Percentiles rank a stretch among this genome's conserved stretches.
Conservation (phyloP, 2,797 vertebrate genomes). For the Pelobates cultripes region DNA sequence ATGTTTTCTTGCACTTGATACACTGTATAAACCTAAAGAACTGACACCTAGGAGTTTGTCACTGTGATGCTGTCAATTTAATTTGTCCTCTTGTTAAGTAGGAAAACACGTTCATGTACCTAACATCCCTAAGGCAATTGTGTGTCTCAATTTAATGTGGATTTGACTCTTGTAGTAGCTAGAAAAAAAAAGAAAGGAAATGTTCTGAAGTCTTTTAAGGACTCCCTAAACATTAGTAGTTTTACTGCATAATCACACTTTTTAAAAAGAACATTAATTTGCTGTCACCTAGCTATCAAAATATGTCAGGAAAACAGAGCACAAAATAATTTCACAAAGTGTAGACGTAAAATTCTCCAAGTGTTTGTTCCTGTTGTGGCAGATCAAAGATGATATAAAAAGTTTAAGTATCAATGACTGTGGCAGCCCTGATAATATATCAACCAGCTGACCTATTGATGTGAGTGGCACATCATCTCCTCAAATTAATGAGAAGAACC, state of each 20-base stretch:
- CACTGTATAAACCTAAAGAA: background rate
- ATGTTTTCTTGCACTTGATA: background rate
- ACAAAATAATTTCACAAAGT: slow-evolving; percentile 39
- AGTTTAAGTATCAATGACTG: too few relatives aligned
- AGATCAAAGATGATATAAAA: slow-evolving; percentile 35
- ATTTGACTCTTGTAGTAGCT: slow-evolving; percentile 8
- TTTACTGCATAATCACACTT: slow-evolving; percentile 31
- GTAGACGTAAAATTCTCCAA: slow-evolving; percentile 13
- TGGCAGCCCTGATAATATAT: too few relatives aligned
- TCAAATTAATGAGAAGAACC: too few relatives aligned
- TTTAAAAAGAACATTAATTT: slow-evolving; percentile 51
- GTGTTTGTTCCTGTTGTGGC: slow-evolving; percentile 15
- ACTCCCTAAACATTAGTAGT: slow-evolving; percentile 22
- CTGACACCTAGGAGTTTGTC: background rate
- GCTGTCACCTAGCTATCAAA: slow-evolving; percentile 42
- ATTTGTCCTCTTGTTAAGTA: background rate
- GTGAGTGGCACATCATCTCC: too few relatives aligned
- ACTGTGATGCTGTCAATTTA: slow-evolving; percentile 6
- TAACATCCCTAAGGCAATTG: slow-evolving; percentile 23
- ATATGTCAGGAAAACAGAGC: slow-evolving; percentile 40
- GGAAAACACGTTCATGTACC: slow-evolving; percentile 7
- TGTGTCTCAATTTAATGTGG: slow-evolving; percentile 27
- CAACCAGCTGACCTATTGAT: background rate
- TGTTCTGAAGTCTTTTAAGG: slow-evolving; percentile 26
- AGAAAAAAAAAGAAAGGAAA: slow-evolving; percentile 9